Percentiles rank a stretch among this genome's conserved stretches.
Evolutionary conservation across 2,797 vertebrate species (phyloP).

Genomic region (Simalia tracyae): DNA sequence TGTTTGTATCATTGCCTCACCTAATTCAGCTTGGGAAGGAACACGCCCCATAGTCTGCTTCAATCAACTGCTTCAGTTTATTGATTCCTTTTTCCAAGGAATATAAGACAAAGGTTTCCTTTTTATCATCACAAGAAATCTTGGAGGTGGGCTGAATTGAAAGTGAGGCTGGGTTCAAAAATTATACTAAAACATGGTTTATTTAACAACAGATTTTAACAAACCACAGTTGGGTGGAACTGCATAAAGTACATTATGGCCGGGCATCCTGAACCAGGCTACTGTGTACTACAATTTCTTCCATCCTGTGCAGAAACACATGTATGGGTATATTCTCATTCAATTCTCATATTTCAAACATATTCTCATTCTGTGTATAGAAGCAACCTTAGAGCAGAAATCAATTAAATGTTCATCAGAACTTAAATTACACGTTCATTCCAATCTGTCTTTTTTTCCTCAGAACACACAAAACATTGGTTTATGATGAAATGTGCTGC

Average conservation of each 20-base stretch:
- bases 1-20: slow-evolving; percentile 49
- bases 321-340: slow-evolving; percentile 38
- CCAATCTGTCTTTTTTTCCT: slow-evolving; percentile 12
- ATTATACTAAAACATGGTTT: too few species aligned
- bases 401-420: slow-evolving; percentile 42
- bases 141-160: background rate
- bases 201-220: too few species aligned
- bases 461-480: background rate
- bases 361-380: background rate
- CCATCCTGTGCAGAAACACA: too few species aligned
- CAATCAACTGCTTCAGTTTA: background rate
- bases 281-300: too few species aligned
- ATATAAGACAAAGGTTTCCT: background rate
- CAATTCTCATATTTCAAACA: background rate
- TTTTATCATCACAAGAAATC: background rate
- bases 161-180: too few species aligned
- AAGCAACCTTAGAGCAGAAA: slow-evolving; percentile 42
- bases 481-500: background rate
- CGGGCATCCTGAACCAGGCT: too few species aligned
- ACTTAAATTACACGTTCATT: slow-evolving; percentile 51
- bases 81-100: too few species aligned
- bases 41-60: slow-evolving; percentile 53
- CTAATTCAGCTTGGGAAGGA: slow-evolving; percentile 43
- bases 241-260: too few species aligned
- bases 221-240: too few species aligned